Conservation (phyloP, 2,113 vertebrate species). For the Mastomys natalensis region DNA sequence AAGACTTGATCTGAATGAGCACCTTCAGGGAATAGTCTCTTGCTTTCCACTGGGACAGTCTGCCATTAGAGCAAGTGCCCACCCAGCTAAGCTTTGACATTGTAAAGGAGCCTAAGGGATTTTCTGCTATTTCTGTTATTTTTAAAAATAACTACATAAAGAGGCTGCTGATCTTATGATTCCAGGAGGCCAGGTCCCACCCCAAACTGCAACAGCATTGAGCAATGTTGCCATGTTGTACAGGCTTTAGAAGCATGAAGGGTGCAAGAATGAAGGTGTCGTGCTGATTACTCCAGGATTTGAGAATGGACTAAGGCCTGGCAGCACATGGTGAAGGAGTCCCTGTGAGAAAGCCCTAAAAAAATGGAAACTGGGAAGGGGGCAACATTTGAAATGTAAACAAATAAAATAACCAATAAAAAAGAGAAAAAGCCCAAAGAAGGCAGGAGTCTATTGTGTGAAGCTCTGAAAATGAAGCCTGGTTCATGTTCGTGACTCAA, state of each 20-base stretch:
- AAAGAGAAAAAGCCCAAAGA: not conserved
- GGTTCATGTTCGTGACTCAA: not conserved
- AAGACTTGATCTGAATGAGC: not conserved
- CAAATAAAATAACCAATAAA: not conserved
- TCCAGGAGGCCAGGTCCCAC: not conserved
- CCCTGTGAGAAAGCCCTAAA: not conserved
- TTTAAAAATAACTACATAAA: not conserved
- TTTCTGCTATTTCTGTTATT: not conserved
- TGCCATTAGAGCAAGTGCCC: not conserved
- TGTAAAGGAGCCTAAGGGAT: not conserved
- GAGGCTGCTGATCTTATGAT: not conserved
- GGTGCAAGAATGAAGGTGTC: not conserved
- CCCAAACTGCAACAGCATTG: not conserved
- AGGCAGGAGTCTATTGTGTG: not conserved
- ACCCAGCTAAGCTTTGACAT: not conserved
- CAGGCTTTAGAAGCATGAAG: not conserved
- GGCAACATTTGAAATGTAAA: no score
- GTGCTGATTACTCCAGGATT: not conserved
- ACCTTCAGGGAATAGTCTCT: not conserved
- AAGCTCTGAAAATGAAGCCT: not conserved
- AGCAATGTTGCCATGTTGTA: not conserved
- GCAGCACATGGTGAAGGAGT: not conserved
- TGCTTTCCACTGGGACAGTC: not conserved
- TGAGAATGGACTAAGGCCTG: not conserved
- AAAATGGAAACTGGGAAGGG: not conserved